phyloP scores from a whole-genome alignment of 2,113 vertebrate species.

The Platysternon megacephalum region DNA sequence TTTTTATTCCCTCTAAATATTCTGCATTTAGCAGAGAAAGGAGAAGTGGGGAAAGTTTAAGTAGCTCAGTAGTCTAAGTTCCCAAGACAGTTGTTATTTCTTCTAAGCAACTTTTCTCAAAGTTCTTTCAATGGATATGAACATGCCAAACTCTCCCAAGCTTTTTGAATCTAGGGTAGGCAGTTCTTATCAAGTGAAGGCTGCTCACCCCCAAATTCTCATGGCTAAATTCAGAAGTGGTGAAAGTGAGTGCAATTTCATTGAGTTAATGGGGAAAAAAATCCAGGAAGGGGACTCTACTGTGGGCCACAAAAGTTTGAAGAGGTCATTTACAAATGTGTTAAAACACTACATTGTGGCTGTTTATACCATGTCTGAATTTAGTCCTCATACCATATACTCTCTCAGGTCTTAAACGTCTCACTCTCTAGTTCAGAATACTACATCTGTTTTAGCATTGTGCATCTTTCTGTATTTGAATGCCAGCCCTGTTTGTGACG shows the following conservation, averaged over 20 bases:
- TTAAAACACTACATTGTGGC: background rate
- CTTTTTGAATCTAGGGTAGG: background rate
- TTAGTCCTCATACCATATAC: rapidly evolving
- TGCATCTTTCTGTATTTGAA: background rate
- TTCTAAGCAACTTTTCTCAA: constrained; percentile 14
- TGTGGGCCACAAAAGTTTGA: background rate
- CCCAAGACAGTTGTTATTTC: constrained; percentile 8
- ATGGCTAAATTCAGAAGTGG: background rate
- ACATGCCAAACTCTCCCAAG: background rate
- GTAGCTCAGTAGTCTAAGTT: constrained; percentile 34
- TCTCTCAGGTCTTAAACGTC: background rate
- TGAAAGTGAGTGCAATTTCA: background rate
- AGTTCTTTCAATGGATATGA: background rate
- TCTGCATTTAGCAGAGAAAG: background rate
- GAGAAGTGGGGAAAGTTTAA: background rate
- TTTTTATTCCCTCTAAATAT: background rate
- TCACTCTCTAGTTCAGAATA: background rate
- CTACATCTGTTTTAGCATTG: background rate
- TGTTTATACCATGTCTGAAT: background rate
- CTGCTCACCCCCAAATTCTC: background rate
- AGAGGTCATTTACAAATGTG: background rate
- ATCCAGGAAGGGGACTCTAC: background rate
- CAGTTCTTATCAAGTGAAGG: background rate
- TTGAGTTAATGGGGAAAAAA: background rate
- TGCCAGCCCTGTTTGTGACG: background rate